Base-by-base conservation (phyloP, 2,888 invertebrate species). In the Caenorhabditis macrosperma region DNA sequence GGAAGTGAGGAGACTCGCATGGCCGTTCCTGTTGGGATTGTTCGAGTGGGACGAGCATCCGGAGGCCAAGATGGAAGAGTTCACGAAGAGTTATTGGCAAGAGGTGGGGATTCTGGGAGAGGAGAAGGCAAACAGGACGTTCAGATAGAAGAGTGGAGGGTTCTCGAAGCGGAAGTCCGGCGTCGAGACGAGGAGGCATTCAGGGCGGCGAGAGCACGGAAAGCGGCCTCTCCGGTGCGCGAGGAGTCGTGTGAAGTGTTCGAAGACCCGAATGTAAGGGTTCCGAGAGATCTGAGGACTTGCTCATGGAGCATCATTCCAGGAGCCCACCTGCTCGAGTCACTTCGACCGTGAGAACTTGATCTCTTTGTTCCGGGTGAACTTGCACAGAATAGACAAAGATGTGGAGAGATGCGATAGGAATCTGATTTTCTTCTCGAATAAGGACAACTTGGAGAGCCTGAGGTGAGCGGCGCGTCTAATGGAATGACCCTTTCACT, bases 341-440 rank as follows among this genome's bases (percentile, higher is more conserved):
- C 67, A 64, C 10, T 66, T 74, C 59, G 77, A 74, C 41, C 63
- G 60, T 10, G 83, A 84, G 52, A 52, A 48, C 10, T 67, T 86
- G 9, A 69, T 91, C 22, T 83, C 87, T 9, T 82, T 81, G 33
- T 92, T 92, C 75, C 95, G 95, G 0, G 91, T 96, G 63, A 97
- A 97, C 89, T 92, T 97, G 26, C 96, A 97, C 91, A 93, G 97
- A 44, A 97, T 97, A 85, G 97, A 97, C 90, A 97, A 97, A 91
- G 97, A 97, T 91, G 97, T 97, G 0, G 96, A 96, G 91, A 92
- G 97, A 74, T 97, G 97, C 91, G 97, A 97, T 92, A 93, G 97
- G 22, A 96, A 96, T 91, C 95, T 96, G 91, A 94, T 94, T 91
- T 97, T 96, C 92, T 97, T 97, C 91, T 95, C 94, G 0, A 88